Evolutionary conservation across 2,888 invertebrate species (phyloP).

Genomic region (Panopea generosa): DNA sequence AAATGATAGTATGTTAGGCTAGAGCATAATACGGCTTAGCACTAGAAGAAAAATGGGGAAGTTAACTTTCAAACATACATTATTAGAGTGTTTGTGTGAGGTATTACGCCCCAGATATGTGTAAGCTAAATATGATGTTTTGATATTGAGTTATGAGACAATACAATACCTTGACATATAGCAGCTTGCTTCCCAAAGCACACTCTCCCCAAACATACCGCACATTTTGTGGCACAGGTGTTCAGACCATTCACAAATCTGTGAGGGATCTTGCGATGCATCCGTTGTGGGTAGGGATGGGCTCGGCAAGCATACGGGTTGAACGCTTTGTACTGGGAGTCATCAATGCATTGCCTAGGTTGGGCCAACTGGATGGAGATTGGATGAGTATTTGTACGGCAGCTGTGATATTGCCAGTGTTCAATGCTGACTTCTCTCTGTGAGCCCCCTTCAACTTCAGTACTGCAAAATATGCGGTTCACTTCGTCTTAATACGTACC

Average conservation of each 20-base stretch:
- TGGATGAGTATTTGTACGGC: constrained; percentile 67
- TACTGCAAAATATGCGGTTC: constrained; percentile 68
- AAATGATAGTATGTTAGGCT: too few relatives aligned
- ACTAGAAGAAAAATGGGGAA: too few relatives aligned
- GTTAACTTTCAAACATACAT: too few relatives aligned
- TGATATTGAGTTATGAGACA: too few relatives aligned
- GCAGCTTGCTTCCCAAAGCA: constrained; percentile 88
- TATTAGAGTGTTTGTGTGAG: too few relatives aligned
- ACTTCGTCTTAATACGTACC: too few relatives aligned
- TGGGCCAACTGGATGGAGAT: constrained; percentile 62
- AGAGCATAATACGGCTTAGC: too few relatives aligned
- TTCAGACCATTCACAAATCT: constrained; percentile 87
- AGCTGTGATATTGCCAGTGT: constrained; percentile 59
- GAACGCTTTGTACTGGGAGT: constrained; percentile 62
- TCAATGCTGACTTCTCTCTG: constrained; percentile 61
- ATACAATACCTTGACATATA: constrained; percentile 87
- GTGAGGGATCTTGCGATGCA: constrained; percentile 89
- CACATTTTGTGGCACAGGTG: constrained; percentile 88
- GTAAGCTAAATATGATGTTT: too few relatives aligned
- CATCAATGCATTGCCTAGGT: constrained; percentile 49
- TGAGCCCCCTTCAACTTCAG: constrained; percentile 72
- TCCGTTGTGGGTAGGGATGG: constrained; percentile 83
- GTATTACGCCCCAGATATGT: too few relatives aligned
- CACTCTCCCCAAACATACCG: constrained; percentile 88
- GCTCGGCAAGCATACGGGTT: constrained; percentile 41